Conservation (phyloP, 2,888 invertebrate species). For the Argyra leucocephala region DNA sequence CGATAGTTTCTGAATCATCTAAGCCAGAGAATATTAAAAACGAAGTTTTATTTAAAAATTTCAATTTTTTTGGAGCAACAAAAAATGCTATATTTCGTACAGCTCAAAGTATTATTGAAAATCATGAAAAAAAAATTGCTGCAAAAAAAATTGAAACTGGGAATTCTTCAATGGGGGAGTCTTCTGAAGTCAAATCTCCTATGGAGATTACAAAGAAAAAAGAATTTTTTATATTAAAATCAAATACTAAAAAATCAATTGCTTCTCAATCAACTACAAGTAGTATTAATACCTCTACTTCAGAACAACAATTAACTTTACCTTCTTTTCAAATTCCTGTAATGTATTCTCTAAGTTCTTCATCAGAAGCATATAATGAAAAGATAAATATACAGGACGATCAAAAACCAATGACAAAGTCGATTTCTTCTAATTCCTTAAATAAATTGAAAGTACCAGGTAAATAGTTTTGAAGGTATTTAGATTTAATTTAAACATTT, state of each 20-base stretch:
- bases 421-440: slow-evolving; percentile 38
- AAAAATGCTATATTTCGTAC: slow-evolving; percentile 44
- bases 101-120: slow-evolving; percentile 44
- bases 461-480: background rate
- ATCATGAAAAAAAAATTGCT: slow-evolving; percentile 43
- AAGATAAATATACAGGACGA: slow-evolving; percentile 16
- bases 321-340: background rate
- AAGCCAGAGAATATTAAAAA: slow-evolving; percentile 33
- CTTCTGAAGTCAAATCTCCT: slow-evolving; percentile 36
- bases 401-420: slow-evolving; percentile 30
- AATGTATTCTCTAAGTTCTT: background rate
- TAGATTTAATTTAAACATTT: background rate
- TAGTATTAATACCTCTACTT: slow-evolving; percentile 8
- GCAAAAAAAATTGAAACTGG: slow-evolving; percentile 35
- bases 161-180: no score
- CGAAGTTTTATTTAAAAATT: slow-evolving; percentile 40
- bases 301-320: slow-evolving; percentile 14
- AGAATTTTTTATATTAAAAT: slow-evolving; percentile 41
- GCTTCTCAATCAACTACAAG: slow-evolving; percentile 19
- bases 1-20: slow-evolving; percentile 27
- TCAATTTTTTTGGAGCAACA: slow-evolving; percentile 42
- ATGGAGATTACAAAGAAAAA: slow-evolving; percentile 42
- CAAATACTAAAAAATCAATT: slow-evolving; percentile 36
- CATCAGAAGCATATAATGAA: background rate
- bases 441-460: slow-evolving; percentile 39